Percentiles rank a stretch among this genome's conserved stretches.
phyloP scores from a whole-genome alignment of 2,113 vertebrate species.

The Gymnocephalus cernua region DNA sequence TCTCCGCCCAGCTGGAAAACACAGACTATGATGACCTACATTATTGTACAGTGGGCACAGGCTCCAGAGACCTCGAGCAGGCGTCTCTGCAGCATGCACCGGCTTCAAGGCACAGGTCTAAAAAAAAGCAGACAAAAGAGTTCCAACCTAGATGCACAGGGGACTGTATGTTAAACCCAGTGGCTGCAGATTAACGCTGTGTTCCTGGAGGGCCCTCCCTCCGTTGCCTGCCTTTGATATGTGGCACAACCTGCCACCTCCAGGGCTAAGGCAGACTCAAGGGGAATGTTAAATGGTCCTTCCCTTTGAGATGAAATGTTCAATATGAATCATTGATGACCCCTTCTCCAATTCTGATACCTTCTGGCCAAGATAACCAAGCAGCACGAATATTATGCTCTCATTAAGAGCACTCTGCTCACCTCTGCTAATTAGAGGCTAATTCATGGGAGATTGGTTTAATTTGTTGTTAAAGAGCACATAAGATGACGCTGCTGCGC shows the following conservation, averaged over 20 bases:
- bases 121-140: constrained; percentile 68
- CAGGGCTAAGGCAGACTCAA: constrained; percentile 74
- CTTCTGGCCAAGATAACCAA: constrained; percentile 68
- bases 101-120: constrained; percentile 65
- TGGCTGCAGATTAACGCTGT: constrained; percentile 53
- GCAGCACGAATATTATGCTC: constrained; percentile 72
- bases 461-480: constrained; percentile 9
- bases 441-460: constrained; percentile 45
- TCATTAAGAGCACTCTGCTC: constrained; percentile 71
- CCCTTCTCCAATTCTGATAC: constrained; percentile 31
- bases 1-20: constrained; percentile 75
- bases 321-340: constrained; percentile 83
- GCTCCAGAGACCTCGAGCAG: constrained; percentile 67
- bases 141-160: constrained; percentile 55
- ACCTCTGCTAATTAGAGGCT: constrained; percentile 64
- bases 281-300: constrained; percentile 82
- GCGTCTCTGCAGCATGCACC: constrained; percentile 36
- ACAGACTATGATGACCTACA: constrained; percentile 80
- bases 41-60: constrained; percentile 68
- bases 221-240: constrained; percentile 79
- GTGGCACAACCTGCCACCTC: constrained; percentile 78
- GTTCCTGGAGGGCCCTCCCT: constrained; percentile 68
- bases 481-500: not conserved
- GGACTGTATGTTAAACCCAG: constrained; percentile 68
- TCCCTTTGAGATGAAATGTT: constrained; percentile 82